These are phyloP conservation scores for Oligia fasciuncula DNA, from an alignment of 2,888 invertebrate genomes.

Conservation along the genomic window DNA sequence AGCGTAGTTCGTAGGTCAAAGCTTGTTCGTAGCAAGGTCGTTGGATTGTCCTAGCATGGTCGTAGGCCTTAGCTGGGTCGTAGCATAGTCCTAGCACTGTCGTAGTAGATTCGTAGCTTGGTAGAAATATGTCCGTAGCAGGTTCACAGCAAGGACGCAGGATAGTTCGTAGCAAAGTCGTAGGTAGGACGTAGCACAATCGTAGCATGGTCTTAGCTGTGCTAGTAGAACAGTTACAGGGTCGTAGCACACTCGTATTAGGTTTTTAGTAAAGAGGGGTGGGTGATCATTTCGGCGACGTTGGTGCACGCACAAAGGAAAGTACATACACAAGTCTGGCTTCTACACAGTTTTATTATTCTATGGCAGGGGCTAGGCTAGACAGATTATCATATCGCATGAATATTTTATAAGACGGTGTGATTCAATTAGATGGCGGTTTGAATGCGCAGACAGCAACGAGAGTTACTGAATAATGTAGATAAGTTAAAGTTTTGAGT, in stretches of 20 bases:
- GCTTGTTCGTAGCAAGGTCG: background rate
- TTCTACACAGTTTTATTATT: constrained; percentile 24
- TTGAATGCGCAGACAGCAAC: constrained; percentile 69
- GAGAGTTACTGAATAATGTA: constrained; percentile 73
- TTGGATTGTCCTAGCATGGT: background rate
- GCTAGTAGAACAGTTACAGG: background rate
- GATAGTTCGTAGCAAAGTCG: background rate
- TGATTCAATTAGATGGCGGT: constrained; percentile 85
- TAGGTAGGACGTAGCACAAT: fast-evolving
- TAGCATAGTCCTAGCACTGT: background rate
- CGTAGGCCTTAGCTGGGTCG: no score
- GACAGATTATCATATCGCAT: constrained; percentile 87
- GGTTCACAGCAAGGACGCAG: background rate
- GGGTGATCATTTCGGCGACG: background rate
- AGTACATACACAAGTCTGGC: background rate
- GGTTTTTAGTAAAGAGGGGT: background rate
- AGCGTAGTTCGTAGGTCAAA: background rate
- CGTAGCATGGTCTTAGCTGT: background rate
- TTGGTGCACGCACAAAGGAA: background rate
- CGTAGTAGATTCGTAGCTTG: no score
- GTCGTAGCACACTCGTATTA: background rate
- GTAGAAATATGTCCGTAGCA: background rate
- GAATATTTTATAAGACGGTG: constrained; percentile 87
- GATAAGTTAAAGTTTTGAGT: constrained; percentile 58
- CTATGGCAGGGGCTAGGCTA: constrained; percentile 62